Conservation (phyloP, 2,113 vertebrate genomes). For the Emydocephalus ijimae region DNA sequence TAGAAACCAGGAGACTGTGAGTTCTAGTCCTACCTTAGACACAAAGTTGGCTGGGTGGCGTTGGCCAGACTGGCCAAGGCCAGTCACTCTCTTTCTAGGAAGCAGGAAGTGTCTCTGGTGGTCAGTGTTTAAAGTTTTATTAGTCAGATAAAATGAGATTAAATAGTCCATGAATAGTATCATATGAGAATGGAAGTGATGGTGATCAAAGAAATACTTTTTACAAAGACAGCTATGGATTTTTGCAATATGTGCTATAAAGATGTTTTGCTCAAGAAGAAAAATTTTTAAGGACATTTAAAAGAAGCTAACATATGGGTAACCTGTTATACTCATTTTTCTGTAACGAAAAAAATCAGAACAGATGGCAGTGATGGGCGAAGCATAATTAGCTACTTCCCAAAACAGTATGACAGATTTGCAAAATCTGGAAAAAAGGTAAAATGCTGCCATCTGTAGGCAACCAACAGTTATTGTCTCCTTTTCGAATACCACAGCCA, state of each 20-base stretch:
- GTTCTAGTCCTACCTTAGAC: not conserved
- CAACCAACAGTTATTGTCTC: not conserved
- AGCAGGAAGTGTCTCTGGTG: not conserved
- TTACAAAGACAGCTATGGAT: not conserved
- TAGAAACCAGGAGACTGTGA: not conserved
- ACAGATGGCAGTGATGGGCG: conserved; percentile 4
- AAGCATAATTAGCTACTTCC: not conserved
- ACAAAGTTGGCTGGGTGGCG: not conserved
- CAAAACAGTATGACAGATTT: not conserved
- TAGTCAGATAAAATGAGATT: not conserved
- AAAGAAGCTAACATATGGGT: not conserved
- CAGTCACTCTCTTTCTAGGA: not conserved
- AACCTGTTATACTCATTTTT: not conserved
- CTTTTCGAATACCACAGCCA: not conserved
- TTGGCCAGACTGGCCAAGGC: too few relatives aligned
- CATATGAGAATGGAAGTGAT: not conserved
- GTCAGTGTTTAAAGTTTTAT: not conserved
- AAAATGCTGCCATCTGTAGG: conserved; percentile 40
- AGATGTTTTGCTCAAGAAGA: not conserved
- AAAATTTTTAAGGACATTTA: not conserved
- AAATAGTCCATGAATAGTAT: not conserved
- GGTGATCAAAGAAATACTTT: not conserved
- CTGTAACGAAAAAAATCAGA: not conserved
- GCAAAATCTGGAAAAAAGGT: not conserved
- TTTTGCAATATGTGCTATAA: not conserved